Base-by-base conservation (phyloP, 2,888 invertebrate genomes). In the Calameuta pallipes region DNA sequence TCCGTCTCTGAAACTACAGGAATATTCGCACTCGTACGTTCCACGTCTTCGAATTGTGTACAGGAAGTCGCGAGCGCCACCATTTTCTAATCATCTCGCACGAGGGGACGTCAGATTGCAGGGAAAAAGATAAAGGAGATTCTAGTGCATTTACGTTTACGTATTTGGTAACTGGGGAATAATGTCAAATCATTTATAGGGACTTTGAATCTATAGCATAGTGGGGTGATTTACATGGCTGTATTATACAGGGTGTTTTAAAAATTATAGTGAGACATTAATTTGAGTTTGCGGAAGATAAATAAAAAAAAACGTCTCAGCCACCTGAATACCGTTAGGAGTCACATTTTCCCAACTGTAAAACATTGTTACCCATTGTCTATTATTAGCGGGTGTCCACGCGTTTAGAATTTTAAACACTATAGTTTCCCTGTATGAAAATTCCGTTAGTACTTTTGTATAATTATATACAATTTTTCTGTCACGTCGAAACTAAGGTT, bases 1-100 rank as follows among this genome's bases (percentile, higher is more conserved):
- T 75, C 82, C 82, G 82, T 76, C 79, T 84, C 84, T 85, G 84
- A 84, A 84, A 84, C 82, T 81, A 84, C 81, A 78, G 75, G 56
- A 76, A 76, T 78, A 78, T 76, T 71, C 73, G 78, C 82, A 78
- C 74, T 75, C 56, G 23, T 56, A 23, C 56, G 56, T 56, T 56
- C 56, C 56, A 56, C 56, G 9, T 56, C 9, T 23, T 56, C 56
- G 56, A 23, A 56, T 56, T 56, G 23, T 56, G 9, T 23, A 56
- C 56, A 56, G 56, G 23, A 9, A 56, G 56, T 56, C 56, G 56
- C 56, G 56, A 23, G 56, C 56, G 23, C 15, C 56, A 56, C 56
- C 23, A 56, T 23, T 56, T 23, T 23, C 15, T 9, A 56, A 56
- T 2, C 56, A 9, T 23, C 15, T 56, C 6, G 1, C 56, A 23